Base-by-base conservation (phyloP, 2,797 vertebrate species). In the Ispidina lecontei region DNA sequence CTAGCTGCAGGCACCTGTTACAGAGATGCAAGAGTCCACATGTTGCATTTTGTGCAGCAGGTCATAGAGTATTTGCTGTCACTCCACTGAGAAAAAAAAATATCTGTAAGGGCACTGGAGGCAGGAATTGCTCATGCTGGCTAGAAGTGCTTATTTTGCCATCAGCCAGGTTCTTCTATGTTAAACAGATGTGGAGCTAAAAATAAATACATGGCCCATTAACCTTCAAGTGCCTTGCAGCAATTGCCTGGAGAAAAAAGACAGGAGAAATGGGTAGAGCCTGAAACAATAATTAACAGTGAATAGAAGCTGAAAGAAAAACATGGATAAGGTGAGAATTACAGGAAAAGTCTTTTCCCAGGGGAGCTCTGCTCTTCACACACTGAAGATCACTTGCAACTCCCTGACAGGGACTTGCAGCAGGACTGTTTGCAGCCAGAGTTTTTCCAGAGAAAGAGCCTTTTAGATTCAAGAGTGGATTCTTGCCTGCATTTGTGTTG, bases 201-300 rank as follows among this genome's bases (percentile, higher is more conserved):
- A 94, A 84, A 94, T 87, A 95, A 71, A 23, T n/a, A 58, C 74
- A 31, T 9, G 37, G 60, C 64, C 58, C 72, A 84, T 54, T 83
- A 82, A 81, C 5, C 33, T 67, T 87, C 58, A 62, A 75, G 39
- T 65, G 87, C 68, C 87, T 94, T 3, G 3, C 13, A 91, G 85
- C 74, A 79, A 87, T 44, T 89, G 93, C 93, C 71, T 86, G 44
- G 77, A 90, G 83, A 71, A 89, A 90, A 88, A 70, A 87, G 78
- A 49, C 49, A 55, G 65, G 71, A 95, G 69, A 87, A 90, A 71
- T 44, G 47, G 67, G 67, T 64, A 82, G 79, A 85, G 74, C 25
- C 74, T 88, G 77, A 73, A 90, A 91, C 81, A 84, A 84, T 92
- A 94, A 95, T 93, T 91, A 96, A 88, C 56, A 74, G 58, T 87